A percentile compares a stretch with the other conserved stretches of the same genome.
These are phyloP conservation scores for Phengaris arion DNA, from an alignment of 2,888 invertebrate species.

Conservation along the genomic window DNA sequence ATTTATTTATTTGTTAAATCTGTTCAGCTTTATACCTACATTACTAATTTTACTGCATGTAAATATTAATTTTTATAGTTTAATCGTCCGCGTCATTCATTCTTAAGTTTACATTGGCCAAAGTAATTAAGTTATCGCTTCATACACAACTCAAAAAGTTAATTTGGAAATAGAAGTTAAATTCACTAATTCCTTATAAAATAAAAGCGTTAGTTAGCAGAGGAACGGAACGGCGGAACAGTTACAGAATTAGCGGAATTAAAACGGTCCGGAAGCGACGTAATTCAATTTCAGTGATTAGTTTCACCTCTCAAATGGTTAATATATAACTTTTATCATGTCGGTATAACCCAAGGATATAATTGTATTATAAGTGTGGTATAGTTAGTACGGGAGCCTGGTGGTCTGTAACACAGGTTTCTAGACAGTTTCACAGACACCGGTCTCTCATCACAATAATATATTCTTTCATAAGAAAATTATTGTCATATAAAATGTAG, in stretches of 20 bases:
- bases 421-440: too few relatives aligned
- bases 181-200: conserved; percentile 36
- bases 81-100: too few relatives aligned
- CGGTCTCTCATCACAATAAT: too few relatives aligned
- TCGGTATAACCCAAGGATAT: not conserved
- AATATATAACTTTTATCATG: not conserved
- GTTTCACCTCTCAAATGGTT: conserved; percentile 58
- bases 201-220: conserved; percentile 52
- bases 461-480: too few relatives aligned
- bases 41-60: too few relatives aligned
- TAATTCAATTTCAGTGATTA: conserved; percentile 72
- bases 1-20: too few relatives aligned
- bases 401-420: too few relatives aligned
- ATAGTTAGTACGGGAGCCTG: too few relatives aligned
- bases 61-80: too few relatives aligned
- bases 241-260: conserved; percentile 67
- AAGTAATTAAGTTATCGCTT: not conserved
- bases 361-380: not conserved
- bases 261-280: conserved; percentile 56
- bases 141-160: not conserved
- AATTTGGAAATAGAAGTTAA: not conserved
- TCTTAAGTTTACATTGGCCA: too few relatives aligned
- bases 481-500: too few relatives aligned
- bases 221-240: conserved; percentile 42
- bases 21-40: too few relatives aligned